Percentiles rank a stretch among this genome's conserved stretches.
Conservation (phyloP, 2,113 vertebrate genomes). For the Lophochroa leadbeateri region DNA sequence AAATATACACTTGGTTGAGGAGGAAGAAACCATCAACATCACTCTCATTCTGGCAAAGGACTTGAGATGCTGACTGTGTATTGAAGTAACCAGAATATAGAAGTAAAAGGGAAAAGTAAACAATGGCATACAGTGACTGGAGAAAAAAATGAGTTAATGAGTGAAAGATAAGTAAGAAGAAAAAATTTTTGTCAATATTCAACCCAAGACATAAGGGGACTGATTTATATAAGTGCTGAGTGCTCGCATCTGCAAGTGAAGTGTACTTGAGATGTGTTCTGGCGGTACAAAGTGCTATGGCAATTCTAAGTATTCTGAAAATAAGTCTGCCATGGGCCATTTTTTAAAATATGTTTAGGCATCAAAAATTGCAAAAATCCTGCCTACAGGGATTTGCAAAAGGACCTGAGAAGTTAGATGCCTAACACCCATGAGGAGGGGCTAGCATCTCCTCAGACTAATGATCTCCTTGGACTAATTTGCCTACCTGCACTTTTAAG, state of each 20-base stretch:
- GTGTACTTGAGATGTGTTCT: neutral
- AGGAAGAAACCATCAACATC: neutral
- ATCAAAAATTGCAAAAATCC: neutral
- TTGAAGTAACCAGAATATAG: neutral
- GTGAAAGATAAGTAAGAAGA: neutral
- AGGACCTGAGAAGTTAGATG: neutral
- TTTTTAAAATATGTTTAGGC: neutral
- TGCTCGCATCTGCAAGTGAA: neutral
- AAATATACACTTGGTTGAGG: neutral
- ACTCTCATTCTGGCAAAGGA: neutral
- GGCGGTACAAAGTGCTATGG: neutral
- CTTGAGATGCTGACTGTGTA: neutral
- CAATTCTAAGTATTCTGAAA: neutral
- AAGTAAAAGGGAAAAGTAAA: neutral
- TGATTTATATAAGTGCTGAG: neutral
- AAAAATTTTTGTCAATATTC: neutral
- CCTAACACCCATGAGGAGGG: neutral
- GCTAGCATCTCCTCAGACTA: neutral
- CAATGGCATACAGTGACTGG: neutral
- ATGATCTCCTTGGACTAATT: neutral
- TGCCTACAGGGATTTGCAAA: neutral
- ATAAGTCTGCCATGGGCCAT: neutral
- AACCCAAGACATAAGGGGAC: neutral
- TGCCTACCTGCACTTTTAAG: neutral
- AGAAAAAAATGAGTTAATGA: neutral